Conservation (phyloP, 2,797 vertebrate genomes). For the Diplodus puntazzo region DNA sequence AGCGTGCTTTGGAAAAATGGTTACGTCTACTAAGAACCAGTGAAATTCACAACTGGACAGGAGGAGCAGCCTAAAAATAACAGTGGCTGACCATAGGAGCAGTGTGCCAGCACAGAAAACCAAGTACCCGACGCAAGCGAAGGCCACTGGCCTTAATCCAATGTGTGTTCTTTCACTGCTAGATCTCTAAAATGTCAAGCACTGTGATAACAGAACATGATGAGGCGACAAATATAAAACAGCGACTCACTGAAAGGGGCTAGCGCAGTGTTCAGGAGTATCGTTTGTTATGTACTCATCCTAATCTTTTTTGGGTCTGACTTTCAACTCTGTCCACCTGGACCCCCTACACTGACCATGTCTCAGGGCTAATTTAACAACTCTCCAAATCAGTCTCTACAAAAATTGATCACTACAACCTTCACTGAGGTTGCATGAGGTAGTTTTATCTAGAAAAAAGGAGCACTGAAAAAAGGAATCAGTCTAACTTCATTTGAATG, state of each 20-base stretch:
- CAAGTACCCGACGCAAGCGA: constrained; percentile 31
- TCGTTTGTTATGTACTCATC: neutral
- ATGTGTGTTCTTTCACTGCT: constrained; percentile 1
- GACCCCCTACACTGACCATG: neutral
- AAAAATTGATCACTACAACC: neutral
- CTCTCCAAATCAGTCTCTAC: neutral
- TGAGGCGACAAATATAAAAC: constrained; percentile 27
- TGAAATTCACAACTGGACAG: constrained; percentile 15
- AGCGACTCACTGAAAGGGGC: neutral
- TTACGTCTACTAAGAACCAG: constrained; percentile 17
- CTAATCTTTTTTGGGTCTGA: constrained; percentile 4
- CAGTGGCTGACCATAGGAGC: constrained; percentile 4
- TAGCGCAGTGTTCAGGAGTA: constrained; percentile 2
- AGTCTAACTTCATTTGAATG: constrained; percentile 2
- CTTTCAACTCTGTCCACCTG: neutral
- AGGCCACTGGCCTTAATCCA: constrained; percentile 10
- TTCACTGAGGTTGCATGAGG: neutral
- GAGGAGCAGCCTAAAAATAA: constrained; percentile 49
- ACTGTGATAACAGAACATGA: constrained; percentile 17
- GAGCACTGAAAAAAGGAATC: neutral
- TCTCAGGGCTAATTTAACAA: neutral
- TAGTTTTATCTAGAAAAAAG: too few relatives aligned
- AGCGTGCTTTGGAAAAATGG: constrained; percentile 34
- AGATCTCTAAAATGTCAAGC: constrained; percentile 42
- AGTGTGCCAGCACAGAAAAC: constrained; percentile 26